These are phyloP conservation scores for Eutolmus rufibarbis DNA, from an alignment of 2,888 invertebrate genomes.

Conservation along the genomic window DNA sequence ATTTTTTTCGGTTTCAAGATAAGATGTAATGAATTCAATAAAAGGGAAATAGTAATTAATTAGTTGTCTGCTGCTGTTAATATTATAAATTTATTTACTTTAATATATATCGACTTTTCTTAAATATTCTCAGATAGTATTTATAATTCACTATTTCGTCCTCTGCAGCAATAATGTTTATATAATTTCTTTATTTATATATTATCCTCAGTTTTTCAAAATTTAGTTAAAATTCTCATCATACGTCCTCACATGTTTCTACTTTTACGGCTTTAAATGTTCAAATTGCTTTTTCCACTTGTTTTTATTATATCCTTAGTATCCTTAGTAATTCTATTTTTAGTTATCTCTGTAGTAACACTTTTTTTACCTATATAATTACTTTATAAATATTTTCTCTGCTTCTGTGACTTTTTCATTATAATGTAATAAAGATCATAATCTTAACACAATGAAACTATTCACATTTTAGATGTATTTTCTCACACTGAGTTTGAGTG, in stretches of 20 bases:
- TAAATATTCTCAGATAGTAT: conserved; percentile 1
- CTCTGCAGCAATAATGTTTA: neutral
- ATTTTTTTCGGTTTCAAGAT: neutral
- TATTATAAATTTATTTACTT: conserved; percentile 5
- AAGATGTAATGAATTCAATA: neutral
- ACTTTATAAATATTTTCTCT: neutral
- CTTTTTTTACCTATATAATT: neutral
- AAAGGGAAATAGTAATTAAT: neutral
- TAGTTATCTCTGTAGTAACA: conserved; percentile 28
- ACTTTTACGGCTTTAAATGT: neutral
- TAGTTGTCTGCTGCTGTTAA: neutral
- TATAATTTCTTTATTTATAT: conserved; percentile 23
- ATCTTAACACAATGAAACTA: neutral
- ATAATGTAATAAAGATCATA: neutral
- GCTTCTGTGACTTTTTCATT: neutral
- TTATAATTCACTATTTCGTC: conserved; percentile 1
- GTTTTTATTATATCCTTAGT: neutral
- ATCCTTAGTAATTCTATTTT: conserved; percentile 8
- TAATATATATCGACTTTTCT: neutral
- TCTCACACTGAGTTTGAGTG: neutral
- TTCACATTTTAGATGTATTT: neutral
- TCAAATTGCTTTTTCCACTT: conserved; percentile 31
- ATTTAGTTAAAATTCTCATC: conserved; percentile 26
- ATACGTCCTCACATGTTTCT: neutral
- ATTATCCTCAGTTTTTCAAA: conserved; percentile 7